phyloP scores from a whole-genome alignment of 2,888 invertebrate species.

The Spilarctia lutea region DNA sequence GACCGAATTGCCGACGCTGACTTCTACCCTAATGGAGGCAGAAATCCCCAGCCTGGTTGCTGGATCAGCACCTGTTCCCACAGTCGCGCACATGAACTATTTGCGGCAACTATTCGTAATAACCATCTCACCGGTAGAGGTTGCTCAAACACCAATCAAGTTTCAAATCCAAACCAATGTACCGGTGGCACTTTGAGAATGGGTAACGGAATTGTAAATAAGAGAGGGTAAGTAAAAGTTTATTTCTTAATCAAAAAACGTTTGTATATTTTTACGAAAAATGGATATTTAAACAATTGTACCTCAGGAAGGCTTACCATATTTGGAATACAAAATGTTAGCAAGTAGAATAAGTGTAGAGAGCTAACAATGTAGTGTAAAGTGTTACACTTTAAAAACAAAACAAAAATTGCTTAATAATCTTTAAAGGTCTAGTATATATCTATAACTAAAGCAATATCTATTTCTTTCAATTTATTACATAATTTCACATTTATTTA shows the following conservation, averaged over 20 bases:
- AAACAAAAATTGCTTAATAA: too few species aligned
- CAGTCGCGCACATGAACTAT: conserved; percentile 61
- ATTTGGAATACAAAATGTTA: too few species aligned
- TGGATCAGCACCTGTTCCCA: conserved; percentile 67
- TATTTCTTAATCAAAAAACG: too few species aligned
- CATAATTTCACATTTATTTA: neutral
- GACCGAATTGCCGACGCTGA: conserved; percentile 65
- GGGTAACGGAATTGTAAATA: conserved; percentile 57
- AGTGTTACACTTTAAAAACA: too few species aligned
- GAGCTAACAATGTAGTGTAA: too few species aligned
- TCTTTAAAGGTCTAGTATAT: too few species aligned
- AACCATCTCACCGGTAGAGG: conserved; percentile 63
- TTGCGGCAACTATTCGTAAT: conserved; percentile 62
- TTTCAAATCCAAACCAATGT: conserved; percentile 41
- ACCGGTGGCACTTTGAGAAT: conserved; percentile 56
- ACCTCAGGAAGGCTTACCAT: too few species aligned
- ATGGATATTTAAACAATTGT: too few species aligned
- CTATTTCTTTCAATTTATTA: neutral
- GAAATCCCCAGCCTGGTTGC: conserved; percentile 71
- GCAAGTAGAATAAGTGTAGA: too few species aligned
- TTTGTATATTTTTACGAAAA: too few species aligned
- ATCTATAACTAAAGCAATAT: neutral
- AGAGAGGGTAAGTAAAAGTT: conserved; percentile 14
- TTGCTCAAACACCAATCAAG: conserved; percentile 48
- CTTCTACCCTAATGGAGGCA: conserved; percentile 79